Conservation (phyloP, 2,888 invertebrate species). For the Hoplodrina blanda region DNA sequence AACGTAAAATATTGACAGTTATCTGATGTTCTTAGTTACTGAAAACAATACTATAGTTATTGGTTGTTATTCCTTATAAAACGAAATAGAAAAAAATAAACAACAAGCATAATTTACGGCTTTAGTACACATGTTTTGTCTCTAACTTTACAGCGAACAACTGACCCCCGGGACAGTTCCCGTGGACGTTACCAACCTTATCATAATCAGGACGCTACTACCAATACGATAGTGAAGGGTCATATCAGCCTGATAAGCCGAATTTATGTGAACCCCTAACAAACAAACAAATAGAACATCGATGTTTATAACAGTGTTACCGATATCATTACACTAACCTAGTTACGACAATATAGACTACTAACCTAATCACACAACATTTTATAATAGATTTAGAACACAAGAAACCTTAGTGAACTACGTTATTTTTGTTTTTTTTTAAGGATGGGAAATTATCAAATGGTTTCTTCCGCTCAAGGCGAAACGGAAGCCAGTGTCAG, state of each 20-base stretch:
- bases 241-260: constrained; percentile 50
- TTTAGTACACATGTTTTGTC: constrained; percentile 22
- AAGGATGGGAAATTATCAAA: no score
- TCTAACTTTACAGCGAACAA: constrained; percentile 14
- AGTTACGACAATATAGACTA: constrained; percentile 16
- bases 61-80: neutral
- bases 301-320: constrained; percentile 32
- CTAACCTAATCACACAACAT: neutral
- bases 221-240: constrained; percentile 44
- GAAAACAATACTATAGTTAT: no score
- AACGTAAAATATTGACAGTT: no score
- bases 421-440: neutral
- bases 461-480: no score
- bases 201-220: constrained; percentile 38
- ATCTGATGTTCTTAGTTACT: no score
- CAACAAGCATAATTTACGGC: constrained; percentile 27
- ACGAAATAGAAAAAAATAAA: neutral
- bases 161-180: constrained; percentile 33
- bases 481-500: no score
- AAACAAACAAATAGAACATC: constrained; percentile 47
- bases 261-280: constrained; percentile 54
- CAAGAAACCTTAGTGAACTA: neutral
- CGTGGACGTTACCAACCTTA: constrained; percentile 36
- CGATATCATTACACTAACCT: constrained; percentile 33
- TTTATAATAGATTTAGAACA: neutral